Base-by-base conservation (phyloP, 2,888 invertebrate species). In the Pseudococcus viburni region DNA sequence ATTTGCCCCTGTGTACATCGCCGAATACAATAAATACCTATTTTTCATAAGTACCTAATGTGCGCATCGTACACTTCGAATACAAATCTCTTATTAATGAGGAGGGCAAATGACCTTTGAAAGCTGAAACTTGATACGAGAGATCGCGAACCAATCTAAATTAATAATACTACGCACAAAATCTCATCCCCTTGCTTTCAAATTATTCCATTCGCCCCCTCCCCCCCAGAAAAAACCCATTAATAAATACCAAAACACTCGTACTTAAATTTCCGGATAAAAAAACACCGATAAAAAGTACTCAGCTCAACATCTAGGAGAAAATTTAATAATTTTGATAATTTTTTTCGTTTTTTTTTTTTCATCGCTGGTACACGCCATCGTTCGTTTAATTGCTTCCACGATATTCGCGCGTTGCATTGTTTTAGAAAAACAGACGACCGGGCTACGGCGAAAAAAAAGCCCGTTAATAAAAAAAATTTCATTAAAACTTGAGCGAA, bases 271-370 rank as follows among this genome's bases (percentile, higher is more conserved):
- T 64, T 64, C 22, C 64, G 22, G 9, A 64, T 64, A 64, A 64
- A 64, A n/a, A 8, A 64, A 64, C 22, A 22, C 19, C 9, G 22
- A 33, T 1, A 9, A 22, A 64, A 19, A 19, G 77, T 77, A 33
- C 26, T 33, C 26, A 77, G 64, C 11, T 4, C n/a, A 59, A 42
- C 42, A 9, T 42, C 42, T 68, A 15, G 11, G 17, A 42, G 46
- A 83, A 83, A 83, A 83, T 83, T 83, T 46, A 83, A 46, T 83
- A 83, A 46, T 83, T 83, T 83, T 46, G 80, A 83, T 83, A 83
- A 83, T 33, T 83, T 83, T 73, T 83, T 83, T 46, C 80, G 9
- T 7, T 73, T 46, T n/a, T 80, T n/a, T 80, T 68, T 80, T 42
- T 83, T 83, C 80, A 83, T 83, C 19, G 46, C 80, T 19, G 9